Evolutionary conservation across 2,113 vertebrate species (phyloP), one percentile per base, ranked within the genome.

Genomic region (Jacana jacana): DNA sequence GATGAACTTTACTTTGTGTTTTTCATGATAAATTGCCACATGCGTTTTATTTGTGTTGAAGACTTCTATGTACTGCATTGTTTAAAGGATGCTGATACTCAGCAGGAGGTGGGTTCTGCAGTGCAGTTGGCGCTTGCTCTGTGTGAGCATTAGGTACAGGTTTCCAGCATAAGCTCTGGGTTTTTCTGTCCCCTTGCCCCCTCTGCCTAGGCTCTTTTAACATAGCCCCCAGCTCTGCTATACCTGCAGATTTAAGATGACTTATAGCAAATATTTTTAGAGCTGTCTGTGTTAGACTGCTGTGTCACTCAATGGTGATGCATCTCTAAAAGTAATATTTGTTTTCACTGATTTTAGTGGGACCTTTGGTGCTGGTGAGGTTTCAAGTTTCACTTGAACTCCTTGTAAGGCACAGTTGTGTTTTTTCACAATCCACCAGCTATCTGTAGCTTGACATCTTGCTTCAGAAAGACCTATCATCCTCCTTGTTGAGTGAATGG

Each of bases 291-390:
- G 24, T 75, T 66, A 46, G 25, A 54, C 22, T 6, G 9, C 24
- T 33, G 0, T 8, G 10, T 54, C 22, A 17, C 10, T 27, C 33
- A 19, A 17, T 0, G 1, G 16, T 15, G 37, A 31, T 40, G 12
- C 2, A 17, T 13, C 33, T 22, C 23, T 61, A 22, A 87, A 69
- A 2, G 5, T 44, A 60, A 71, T 10, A 68, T 81, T 17, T 72
- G 35, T 37, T 68, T 81, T 31, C 1, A 0, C 30, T 52, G 22
- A 39, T 68, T 70, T 85, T 64, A 87, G 12, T 3, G 5, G 17
- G 17, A 78, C 27, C 5, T 81, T 89, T 76, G 40, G 13, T 31
- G 35, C 24, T 5, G 16, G 14, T 22, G 37, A 48, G 25, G 8
- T 82, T 80, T 70, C 19, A 48, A 5, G 17, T 80, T 80, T 73